Evolutionary conservation across 2,797 vertebrate species (phyloP), one percentile per base, ranked within the genome.

Genomic region (Karalla daura): DNA sequence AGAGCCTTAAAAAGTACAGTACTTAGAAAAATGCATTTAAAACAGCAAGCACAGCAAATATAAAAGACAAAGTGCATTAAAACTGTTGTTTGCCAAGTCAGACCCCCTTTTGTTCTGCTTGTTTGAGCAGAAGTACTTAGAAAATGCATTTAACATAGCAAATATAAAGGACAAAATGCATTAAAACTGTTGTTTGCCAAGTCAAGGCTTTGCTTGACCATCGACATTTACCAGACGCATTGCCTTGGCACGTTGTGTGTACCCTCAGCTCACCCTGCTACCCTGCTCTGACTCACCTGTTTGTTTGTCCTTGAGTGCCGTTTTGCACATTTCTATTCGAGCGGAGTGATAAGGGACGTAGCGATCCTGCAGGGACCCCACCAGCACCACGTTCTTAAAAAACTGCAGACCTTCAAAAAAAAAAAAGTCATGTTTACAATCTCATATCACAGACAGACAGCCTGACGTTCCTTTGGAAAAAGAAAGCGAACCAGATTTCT

Each of bases 241-340:
- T 39, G 25, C 68, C 28, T 10, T 58, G 27, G 11, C 13, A 50
- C 13, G 13, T 32, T 6, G 14, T 69, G 1, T 21, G 24, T n/a
- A 6, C 25, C 21, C 8, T 17, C 4, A 17, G 7, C n/a, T n/a
- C n/a, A n/a, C n/a, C n/a, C n/a, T n/a, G n/a, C n/a, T n/a, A 40
- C 46, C 15, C 20, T 40, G 17, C 27, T 11, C 40, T 25, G 60
- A 64, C 92, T 93, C 91, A 99, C 98, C 98, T 89, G 96, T 96
- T 76, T 99, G 98, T 84, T 98, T 99, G 91, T 99, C 98, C 80
- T 99, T 99, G 89, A 99, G 91, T 84, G 98, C 98, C 30, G 98
- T 99, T 95, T 99, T 99, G 92, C 98, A 99, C 97, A 99, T 99
- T 91, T 99, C 98, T 80, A 99, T 97, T 51, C 98, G 95, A 72